Evolutionary conservation across 2,797 vertebrate species (phyloP), one percentile per base, ranked within the genome.

Genomic region (Paedocypris micromegethes): DNA sequence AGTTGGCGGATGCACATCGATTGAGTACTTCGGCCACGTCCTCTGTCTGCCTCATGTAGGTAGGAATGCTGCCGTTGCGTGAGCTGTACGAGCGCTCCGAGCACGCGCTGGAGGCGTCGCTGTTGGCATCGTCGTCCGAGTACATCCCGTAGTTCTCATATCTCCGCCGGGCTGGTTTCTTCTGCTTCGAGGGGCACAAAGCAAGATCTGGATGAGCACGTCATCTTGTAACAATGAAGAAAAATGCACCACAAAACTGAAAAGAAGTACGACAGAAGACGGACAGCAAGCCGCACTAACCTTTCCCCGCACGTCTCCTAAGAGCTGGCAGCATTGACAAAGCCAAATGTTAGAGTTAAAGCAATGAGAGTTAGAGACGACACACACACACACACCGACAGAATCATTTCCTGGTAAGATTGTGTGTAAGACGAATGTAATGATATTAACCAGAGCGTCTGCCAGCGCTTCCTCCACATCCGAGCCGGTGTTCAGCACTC

Each of bases 251-350:
- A 58, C 23, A 52, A 5, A 43, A 54, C 6, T 7, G 48, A 5
- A n/a, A 5, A 58, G 40, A 46, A 9, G 47, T 3, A 59, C n/a
- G 23, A 50, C 47, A 2, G 6, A 56, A 59, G 53, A 69, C 58
- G 62, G 23, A 68, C 61, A 73, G 58, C 67, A 46, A 70, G 54
- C 63, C 77, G 77, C 61, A 84, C 88, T 88, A 88, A 98, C 96
- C 95, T 98, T 98, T 80, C 92, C 95, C 84, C 94, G 91, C 83
- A 95, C 94, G 92, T 98, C 96, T 94, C 96, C 95, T 92, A 98
- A 94, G 88, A 98, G 94, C 95, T 98, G 96, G 93, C 83, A 91
- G 94, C 95, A 85, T 92, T 92, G 87, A 92, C 89, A 78, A 82
- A 72, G 61, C 77, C 58, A 66, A 58, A 72, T 59, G 50, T 62